Evolutionary conservation across 2,113 vertebrate genomes (phyloP), one percentile per base, ranked within the genome.

Genomic region (Mohoua ochrocephala): DNA sequence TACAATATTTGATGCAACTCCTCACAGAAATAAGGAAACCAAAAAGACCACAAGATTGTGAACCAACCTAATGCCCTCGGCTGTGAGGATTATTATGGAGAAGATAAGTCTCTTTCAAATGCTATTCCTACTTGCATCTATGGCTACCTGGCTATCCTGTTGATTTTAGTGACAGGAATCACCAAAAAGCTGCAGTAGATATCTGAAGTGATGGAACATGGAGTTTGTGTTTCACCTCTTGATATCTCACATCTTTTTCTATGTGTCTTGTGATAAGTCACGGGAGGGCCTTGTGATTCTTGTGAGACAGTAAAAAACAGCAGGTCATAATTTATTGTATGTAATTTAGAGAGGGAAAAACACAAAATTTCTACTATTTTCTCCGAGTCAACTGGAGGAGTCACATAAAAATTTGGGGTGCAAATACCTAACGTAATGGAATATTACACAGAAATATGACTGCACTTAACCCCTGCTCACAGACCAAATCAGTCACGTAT

Each of bases 91-190:
- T 80, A 41, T 86, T 33, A n/a, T 30, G 57, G 15, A 56, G 39
- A 80, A 88, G 11, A 73, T 13, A 67, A 82, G 41, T n/a, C 2
- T 75, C 13, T 83, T 83, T 86, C 76, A 84, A 91, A 92, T 76
- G 12, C 2, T 52, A 3, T 45, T 61, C 28, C 11, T 61, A 31
- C 31, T 84, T 73, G 14, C 26, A 54, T 27, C 47, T 60, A 35
- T 23, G 35, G 21, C 21, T 85, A 71, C 24, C 44, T 79, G 56
- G n/a, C 27, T 74, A 37, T 50, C n/a, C 9, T 31, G 15, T 53
- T 65, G 18, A 69, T 61, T 45, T 84, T 13, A 73, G 33, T 11
- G 15, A 53, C 9, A 33, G 15, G 21, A 86, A 53, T 68, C 31
- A 44, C 22, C 37, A 44, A 68, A 68, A 52, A 15, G 1, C 27